Base-by-base conservation (phyloP, 2,888 invertebrate species). In the Xylota sylvarum region DNA sequence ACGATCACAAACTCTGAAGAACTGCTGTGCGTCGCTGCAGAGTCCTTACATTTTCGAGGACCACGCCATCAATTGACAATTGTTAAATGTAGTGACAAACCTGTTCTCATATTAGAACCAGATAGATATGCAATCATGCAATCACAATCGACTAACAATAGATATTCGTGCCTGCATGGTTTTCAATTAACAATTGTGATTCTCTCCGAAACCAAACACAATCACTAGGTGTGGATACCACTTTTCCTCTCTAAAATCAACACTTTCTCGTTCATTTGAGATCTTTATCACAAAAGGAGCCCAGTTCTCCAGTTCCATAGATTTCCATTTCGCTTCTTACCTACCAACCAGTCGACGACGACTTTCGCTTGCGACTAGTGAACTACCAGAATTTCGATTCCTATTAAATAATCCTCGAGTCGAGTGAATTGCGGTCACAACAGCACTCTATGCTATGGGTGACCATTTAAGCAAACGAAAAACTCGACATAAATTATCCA, bases 401-500 rank as follows among this genome's bases (percentile, higher is more conserved):
- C 17, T 73, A 64, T 84, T 84, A 64, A 84, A 74, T 79, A 79
- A 84, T 74, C 30, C 9, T 37, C 48, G 48, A 3, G 23, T 1
- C 40, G 37, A 30, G 37, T 55, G 37, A 23, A 84, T 84, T 74
- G 79, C 73, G 73, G 84, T 84, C 79, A 78, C 40, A 64, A n/a
- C 52, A 67, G 50, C 46, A 46, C 4, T 30, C 10, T 7, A 30
- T 30, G 30, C 30, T 30, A 17, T 48, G 5, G 9, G 27, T 73
- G 30, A 65, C 43, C 58, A 52, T 43, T 50, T 74, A n/a, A 12
- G 50, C 23, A 46, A 52, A 40, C 46, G 46, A 62, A 56, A 69
- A 67, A 62, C 17, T 43, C 17, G 12, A 14, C 37, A 62, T 60
- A 62, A 73, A 73, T 73, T 73, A 73, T 35, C 58, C 56, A 55